phyloP scores from a whole-genome alignment of 2,888 invertebrate species.

The Theretra japonica region DNA sequence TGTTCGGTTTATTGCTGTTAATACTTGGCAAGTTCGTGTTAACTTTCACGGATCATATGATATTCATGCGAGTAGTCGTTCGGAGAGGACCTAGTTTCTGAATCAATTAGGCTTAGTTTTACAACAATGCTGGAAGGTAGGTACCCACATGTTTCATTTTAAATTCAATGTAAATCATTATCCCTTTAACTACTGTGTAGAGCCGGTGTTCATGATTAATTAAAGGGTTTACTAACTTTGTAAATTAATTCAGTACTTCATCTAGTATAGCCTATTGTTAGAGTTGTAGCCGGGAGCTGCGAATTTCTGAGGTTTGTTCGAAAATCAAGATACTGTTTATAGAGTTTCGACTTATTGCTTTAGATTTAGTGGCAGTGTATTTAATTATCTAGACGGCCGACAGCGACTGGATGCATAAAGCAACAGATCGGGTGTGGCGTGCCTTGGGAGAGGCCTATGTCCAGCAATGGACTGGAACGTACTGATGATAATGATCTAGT shows the following conservation, averaged over 20 bases:
- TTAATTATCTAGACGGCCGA: too few relatives aligned
- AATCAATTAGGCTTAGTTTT: not conserved
- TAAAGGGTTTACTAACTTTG: not conserved
- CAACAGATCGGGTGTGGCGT: too few relatives aligned
- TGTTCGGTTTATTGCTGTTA: constrained; percentile 69
- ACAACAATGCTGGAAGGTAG: not conserved
- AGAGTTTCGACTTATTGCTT: too few relatives aligned
- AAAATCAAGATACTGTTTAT: too few relatives aligned
- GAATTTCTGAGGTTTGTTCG: too few relatives aligned
- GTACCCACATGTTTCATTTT: not conserved
- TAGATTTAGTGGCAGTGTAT: too few relatives aligned
- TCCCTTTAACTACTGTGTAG: not conserved
- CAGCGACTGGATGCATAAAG: too few relatives aligned
- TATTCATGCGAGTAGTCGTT: not conserved
- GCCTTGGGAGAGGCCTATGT: too few relatives aligned
- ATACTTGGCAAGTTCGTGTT: constrained; percentile 47
- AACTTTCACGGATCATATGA: constrained; percentile 5
- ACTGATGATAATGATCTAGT: too few relatives aligned
- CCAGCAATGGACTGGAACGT: too few relatives aligned
- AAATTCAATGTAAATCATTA: not conserved
- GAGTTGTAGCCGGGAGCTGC: not conserved
- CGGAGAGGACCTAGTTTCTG: not conserved
- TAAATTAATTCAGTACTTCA: not conserved
- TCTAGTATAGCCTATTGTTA: not conserved
- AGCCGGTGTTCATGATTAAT: not conserved